Evolutionary conservation across 1,140 invertebrate species (phyloP).

Genomic region (Atta cephalotes): DNA sequence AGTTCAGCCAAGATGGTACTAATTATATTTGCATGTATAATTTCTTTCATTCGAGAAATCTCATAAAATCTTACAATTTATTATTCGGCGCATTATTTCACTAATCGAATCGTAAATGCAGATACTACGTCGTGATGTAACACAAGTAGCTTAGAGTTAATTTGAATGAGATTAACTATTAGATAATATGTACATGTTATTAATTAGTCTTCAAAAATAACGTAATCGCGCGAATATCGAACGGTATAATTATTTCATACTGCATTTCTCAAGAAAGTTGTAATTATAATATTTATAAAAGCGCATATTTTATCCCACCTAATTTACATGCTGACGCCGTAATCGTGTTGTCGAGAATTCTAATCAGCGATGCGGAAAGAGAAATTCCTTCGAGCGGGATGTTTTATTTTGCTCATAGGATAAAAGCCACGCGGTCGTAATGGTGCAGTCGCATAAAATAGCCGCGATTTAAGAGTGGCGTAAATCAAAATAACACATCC

Average conservation of each 20-base stretch:
- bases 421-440: slow-evolving; percentile 55
- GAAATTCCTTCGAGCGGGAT: slow-evolving; percentile 46
- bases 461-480: slow-evolving; percentile 59
- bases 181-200: background rate
- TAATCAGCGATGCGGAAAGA: slow-evolving; percentile 54
- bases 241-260: background rate
- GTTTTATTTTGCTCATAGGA: slow-evolving; percentile 14
- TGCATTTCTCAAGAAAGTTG: background rate
- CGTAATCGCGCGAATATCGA: background rate
- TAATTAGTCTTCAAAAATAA: background rate
- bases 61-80: slow-evolving; percentile 64
- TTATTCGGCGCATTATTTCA: slow-evolving; percentile 59
- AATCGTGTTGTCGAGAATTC: slow-evolving; percentile 61
- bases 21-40: slow-evolving; percentile 71
- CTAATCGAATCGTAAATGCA: background rate
- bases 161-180: background rate
- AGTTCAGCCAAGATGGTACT: slow-evolving; percentile 42
- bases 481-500: slow-evolving; percentile 61
- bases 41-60: slow-evolving; percentile 44
- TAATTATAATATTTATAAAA: slow-evolving; percentile 50
- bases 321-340: slow-evolving; percentile 50
- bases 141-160: background rate
- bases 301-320: slow-evolving; percentile 25
- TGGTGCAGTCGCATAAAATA: slow-evolving; percentile 55
- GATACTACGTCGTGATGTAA: background rate